Evolutionary conservation across 2,888 invertebrate species (phyloP).

Genomic region (Lampropteryx suffumata): DNA sequence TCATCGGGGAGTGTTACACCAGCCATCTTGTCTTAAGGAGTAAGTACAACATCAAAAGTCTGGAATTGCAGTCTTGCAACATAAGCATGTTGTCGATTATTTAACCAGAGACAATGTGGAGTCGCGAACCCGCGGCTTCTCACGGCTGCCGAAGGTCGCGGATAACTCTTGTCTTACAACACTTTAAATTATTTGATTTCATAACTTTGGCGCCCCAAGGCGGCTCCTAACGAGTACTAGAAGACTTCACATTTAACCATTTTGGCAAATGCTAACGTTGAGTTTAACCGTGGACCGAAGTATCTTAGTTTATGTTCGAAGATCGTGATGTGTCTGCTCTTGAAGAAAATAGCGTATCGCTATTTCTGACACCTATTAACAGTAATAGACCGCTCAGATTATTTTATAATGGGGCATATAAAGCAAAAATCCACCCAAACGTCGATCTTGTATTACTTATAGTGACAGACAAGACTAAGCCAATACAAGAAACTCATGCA

Average conservation of each 20-base stretch:
- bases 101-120: conserved; percentile 75
- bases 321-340: background rate
- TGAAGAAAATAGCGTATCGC: background rate
- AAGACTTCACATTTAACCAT: conserved; percentile 32
- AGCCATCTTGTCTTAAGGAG: background rate
- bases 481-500: no score
- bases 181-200: conserved; percentile 79
- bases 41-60: conserved; percentile 3
- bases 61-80: conserved; percentile 50
- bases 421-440: no score
- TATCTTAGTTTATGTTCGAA: background rate
- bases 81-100: conserved; percentile 72
- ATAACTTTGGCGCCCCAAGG: conserved; percentile 64
- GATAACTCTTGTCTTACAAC: conserved; percentile 74
- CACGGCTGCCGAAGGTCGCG: conserved; percentile 79
- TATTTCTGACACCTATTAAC: background rate
- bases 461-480: no score
- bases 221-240: conserved; percentile 44
- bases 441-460: no score
- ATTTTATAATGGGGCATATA: no score
- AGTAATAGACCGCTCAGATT: background rate
- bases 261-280: conserved; percentile 21
- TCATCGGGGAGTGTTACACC: background rate
- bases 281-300: background rate
- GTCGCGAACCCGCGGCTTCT: conserved; percentile 71